Evolutionary conservation across 2,113 vertebrate species (phyloP).

Genomic region (Pachypanchax playfairii): DNA sequence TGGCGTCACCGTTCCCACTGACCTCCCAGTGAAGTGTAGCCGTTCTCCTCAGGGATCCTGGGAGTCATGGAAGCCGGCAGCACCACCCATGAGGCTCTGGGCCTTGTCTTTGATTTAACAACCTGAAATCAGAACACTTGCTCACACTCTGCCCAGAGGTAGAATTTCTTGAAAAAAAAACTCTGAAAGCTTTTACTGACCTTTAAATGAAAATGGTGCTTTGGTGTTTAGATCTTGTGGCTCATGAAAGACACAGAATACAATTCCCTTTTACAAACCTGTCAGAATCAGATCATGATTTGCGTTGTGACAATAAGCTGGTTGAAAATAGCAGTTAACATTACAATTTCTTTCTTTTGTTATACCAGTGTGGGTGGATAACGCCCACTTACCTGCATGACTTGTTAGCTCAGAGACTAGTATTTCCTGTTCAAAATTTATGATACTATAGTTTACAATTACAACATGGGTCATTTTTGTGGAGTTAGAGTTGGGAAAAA

Average conservation of each 20-base stretch:
- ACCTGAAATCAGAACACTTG: slow-evolving; percentile 41
- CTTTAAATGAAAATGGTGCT: slow-evolving; percentile 25
- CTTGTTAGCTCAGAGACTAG: slow-evolving; percentile 29
- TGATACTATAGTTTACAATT: not conserved
- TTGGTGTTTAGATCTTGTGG: slow-evolving; percentile 6
- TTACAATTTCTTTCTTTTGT: not conserved
- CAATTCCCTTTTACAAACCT: too few species aligned
- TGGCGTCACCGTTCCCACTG: slow-evolving; percentile 54
- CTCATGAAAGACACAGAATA: slow-evolving; percentile 20
- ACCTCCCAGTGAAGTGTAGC: slow-evolving; percentile 53
- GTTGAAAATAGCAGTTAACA: not conserved
- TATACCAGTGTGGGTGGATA: slow-evolving; percentile 22
- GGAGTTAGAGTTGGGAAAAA: too few species aligned
- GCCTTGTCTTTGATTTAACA: slow-evolving; percentile 45
- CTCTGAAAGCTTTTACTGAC: slow-evolving; percentile 26
- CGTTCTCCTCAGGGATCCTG: slow-evolving; percentile 44
- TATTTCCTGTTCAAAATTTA: slow-evolving; percentile 33
- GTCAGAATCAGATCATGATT: too few species aligned
- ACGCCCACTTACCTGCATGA: slow-evolving; percentile 10
- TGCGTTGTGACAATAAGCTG: too few species aligned
- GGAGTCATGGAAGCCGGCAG: slow-evolving; percentile 63
- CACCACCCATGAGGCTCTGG: slow-evolving; percentile 36
- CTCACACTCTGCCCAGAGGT: slow-evolving; percentile 36
- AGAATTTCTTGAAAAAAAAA: slow-evolving; percentile 12
- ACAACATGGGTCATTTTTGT: too few species aligned